Evolutionary conservation across 1,140 invertebrate species (phyloP), one percentile per base, ranked within the genome.

Genomic region (Sycophila sp.): DNA sequence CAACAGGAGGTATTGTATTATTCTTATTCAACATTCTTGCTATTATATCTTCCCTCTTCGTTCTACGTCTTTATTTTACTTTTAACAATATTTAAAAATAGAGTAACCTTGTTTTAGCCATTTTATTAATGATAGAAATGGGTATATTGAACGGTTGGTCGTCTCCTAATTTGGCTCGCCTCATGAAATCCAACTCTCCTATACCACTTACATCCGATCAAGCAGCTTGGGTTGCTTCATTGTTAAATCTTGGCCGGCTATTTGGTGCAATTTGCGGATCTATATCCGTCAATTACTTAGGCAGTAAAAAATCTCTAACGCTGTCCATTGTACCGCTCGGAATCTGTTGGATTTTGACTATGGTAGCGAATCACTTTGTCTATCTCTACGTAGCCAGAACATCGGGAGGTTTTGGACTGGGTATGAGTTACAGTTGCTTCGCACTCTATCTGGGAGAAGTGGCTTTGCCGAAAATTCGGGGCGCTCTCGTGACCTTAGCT

Each of bases 341-440:
- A 7, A 4, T 15, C n/a, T 51, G 62, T 17, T 64, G 62, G 62
- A 32, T 51, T 8, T 51, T 51, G 58, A 87, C 92, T 30, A 88
- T 89, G 75, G 76, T 88, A 65, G 85, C 87, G 4, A 78, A 79
- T 45, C 86, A 86, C 6, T 83, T 88, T 0, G 56, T 76, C 0
- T 84, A 85, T n/a, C 83, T 91, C 8, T 91, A 91, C 75, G 76
- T 87, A 4, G 86, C 85, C 10, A 64, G 62, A 24, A 1, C 13
- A 32, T 11, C 36, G 4, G 62, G 42, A 15, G 92, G 92, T 26
- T 80, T 92, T 6, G 88, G 89, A 7, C 85, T 92, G 65, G 92
- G 91, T 11, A 89, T 91, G 40, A 87, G 90, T 6, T 91, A 90
- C 71, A 89, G 90, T 15, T 86, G 87, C 10, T 89, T 90, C n/a